Base-by-base conservation (phyloP, 2,113 vertebrate species). In the Lycocorax pyrrhopterus region DNA sequence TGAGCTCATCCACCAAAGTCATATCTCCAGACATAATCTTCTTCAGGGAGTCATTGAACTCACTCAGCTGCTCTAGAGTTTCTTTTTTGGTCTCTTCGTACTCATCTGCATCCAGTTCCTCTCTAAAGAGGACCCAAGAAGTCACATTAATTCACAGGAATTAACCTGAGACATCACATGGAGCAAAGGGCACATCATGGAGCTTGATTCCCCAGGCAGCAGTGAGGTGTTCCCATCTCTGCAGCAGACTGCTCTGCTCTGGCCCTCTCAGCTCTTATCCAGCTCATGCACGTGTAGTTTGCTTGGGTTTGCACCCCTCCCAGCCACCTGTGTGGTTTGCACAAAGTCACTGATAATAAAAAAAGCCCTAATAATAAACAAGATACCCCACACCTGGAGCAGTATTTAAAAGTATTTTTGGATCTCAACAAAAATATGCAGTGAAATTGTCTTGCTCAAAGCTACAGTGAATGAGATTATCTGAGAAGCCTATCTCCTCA, bases 41-140 rank as follows among this genome's bases (percentile, higher is more conserved):
- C 98, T 99, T 99, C 80, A 99, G 96, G 1, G 99, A 99, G 94
- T 99, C 99, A 15, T 99, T 99, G 97, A 99, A 99, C 96, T 99
- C 99, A 72, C 97, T 99, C 94, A 99, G 95, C 95, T 99, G 99
- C 73, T 99, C 99, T 78, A 99, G 94, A 3, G 99, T 99, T 97
- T 99, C 99, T 75, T 98, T 99, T 95, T 99, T 99, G 39, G 99
- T 99, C 95, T 99, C 99, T 62, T 99, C 99, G 12, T 99, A 99
- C 80, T 99, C 99, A 47, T 99, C 99, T 60, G 98, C 96, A n/a
- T 99, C 99, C 46, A 99, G 98, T 6, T 99, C 99, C 67, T 99
- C 99, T 96, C 99, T 99, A 71, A 47, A 84, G 43, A 60, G 44
- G 30, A 81, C 7, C 72, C 74, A 95, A 79, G 30, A 44, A 64